Conservation (phyloP, 2,113 vertebrate species). For the Gymnorhina tibicen region DNA sequence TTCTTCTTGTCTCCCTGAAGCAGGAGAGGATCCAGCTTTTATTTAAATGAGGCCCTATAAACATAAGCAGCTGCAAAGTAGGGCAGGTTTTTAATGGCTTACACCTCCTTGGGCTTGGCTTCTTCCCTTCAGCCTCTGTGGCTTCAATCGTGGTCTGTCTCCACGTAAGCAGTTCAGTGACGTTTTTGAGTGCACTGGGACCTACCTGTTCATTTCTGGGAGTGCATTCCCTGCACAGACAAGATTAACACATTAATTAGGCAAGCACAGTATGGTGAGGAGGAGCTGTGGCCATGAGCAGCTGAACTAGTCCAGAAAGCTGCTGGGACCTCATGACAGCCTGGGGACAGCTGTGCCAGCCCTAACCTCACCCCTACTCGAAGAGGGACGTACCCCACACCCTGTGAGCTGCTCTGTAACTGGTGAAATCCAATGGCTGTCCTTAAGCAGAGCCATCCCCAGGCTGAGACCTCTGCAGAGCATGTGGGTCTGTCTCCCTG, state of each 20-base stretch:
- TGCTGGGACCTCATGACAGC: not conserved
- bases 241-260: not conserved
- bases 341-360: not conserved
- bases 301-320: not conserved
- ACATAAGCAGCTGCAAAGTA: not conserved
- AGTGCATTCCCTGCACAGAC: not conserved
- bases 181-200: not conserved
- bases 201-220: not conserved
- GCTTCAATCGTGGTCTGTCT: not conserved
- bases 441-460: not conserved
- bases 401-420: not conserved
- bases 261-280: rapidly evolving
- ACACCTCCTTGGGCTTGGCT: not conserved
- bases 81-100: not conserved
- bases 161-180: not conserved
- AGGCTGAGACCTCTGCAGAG: not conserved
- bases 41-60: not conserved
- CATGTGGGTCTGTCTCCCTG: not conserved
- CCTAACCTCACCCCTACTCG: not conserved
- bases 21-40: not conserved
- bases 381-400: not conserved
- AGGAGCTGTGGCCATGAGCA: not conserved
- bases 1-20: not conserved
- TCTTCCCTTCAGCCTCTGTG: not conserved
- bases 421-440: not conserved